Percentiles rank a stretch among this genome's conserved stretches.
phyloP scores from a whole-genome alignment of 2,888 invertebrate genomes.

The Drosophila quinaria region DNA sequence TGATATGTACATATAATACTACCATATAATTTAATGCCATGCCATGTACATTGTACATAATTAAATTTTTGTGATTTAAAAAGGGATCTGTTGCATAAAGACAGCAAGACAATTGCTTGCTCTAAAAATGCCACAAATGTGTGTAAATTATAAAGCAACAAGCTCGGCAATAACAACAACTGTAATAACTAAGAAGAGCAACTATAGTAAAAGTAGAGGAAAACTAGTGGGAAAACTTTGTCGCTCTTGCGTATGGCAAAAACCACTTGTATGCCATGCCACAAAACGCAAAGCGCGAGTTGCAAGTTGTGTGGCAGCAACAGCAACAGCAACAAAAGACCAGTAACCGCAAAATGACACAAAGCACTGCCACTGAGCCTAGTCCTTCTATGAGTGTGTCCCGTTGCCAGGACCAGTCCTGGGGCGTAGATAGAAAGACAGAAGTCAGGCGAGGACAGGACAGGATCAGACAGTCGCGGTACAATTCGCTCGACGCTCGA shows the following conservation, averaged over 20 bases:
- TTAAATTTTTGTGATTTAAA: conserved; percentile 78
- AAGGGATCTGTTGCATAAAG: conserved; percentile 43
- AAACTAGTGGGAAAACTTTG: conserved; percentile 68
- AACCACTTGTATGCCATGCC: conserved; percentile 77
- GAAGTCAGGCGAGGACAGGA: conserved; percentile 31
- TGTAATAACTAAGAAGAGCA: conserved; percentile 51
- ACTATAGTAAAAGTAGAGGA: conserved; percentile 53
- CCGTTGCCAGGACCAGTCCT: conserved; percentile 23
- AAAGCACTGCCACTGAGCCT: conserved; percentile 56
- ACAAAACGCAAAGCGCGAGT: conserved; percentile 58
- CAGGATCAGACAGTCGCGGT: conserved; percentile 57
- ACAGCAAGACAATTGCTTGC: conserved; percentile 71
- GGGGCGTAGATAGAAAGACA: conserved; percentile 40
- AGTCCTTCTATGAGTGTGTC: conserved; percentile 13
- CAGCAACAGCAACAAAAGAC: conserved; percentile 22
- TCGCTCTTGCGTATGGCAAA: conserved; percentile 71
- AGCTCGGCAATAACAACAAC: conserved; percentile 40
- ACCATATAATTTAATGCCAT: conserved; percentile 57
- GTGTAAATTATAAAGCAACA: conserved; percentile 68
- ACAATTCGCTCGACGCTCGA: conserved; percentile 15
- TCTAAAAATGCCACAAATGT: conserved; percentile 80
- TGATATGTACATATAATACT: conserved; percentile 14
- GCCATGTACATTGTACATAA: conserved; percentile 58
- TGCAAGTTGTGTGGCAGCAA: conserved; percentile 43
- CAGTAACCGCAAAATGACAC: conserved; percentile 65